Conservation (phyloP, 2,113 vertebrate genomes). For the Lamprologus tigripictilis region DNA sequence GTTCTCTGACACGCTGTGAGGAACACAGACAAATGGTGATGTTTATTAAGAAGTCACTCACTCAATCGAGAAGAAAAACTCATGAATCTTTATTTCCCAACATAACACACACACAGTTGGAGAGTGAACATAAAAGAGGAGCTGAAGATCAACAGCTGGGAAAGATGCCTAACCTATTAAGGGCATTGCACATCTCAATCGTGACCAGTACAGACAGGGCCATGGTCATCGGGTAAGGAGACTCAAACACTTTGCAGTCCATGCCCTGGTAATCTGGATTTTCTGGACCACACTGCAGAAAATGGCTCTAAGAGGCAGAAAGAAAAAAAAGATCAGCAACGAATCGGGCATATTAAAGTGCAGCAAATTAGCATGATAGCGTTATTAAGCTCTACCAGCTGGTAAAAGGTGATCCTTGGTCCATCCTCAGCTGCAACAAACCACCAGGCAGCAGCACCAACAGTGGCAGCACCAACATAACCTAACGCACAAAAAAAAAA, state of each 20-base stretch:
- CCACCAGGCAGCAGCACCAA: constrained; percentile 98
- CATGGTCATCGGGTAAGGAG: constrained; percentile 98
- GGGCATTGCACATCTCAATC: constrained; percentile 99
- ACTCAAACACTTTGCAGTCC: constrained; percentile 90
- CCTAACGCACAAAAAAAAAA: constrained; percentile 46
- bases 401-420: constrained; percentile 88
- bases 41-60: not conserved
- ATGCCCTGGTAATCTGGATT: constrained; percentile 83
- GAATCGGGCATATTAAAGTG: not conserved
- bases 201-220: constrained; percentile 96
- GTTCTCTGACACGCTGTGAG: constrained; percentile 90
- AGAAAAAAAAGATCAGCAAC: not conserved
- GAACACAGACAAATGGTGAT: not conserved
- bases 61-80: not conserved
- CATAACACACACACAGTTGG: not conserved
- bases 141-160: not conserved
- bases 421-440: constrained; percentile 97
- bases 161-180: constrained; percentile 82
- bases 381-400: constrained; percentile 75
- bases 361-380: not conserved
- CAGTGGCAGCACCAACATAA: constrained; percentile 93
- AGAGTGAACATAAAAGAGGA: not conserved
- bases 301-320: constrained; percentile 79
- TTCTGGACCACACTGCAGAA: constrained; percentile 91
- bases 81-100: not conserved